Conservation (phyloP, 2,113 vertebrate species). For the Uropsilus gracilis region DNA sequence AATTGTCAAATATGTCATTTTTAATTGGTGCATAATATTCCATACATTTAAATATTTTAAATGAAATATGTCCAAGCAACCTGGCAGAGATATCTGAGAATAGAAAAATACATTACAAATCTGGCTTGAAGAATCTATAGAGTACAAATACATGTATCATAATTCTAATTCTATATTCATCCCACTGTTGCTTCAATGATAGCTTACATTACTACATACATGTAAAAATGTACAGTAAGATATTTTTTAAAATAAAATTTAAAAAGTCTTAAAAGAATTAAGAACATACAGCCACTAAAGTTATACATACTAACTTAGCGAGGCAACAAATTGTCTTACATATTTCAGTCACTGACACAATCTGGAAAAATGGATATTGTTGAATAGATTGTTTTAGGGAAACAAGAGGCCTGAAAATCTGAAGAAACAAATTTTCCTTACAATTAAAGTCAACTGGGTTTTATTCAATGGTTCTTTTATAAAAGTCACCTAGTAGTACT, state of each 20-base stretch:
- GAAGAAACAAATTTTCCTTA: neutral
- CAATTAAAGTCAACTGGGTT: neutral
- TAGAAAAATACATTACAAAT: neutral
- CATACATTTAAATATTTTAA: too few species aligned
- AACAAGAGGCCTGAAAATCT: neutral
- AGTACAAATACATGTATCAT: neutral
- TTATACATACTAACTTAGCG: neutral
- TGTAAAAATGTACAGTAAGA: neutral
- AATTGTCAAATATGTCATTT: too few species aligned
- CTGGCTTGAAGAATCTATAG: neutral
- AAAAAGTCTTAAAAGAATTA: neutral
- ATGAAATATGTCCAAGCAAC: neutral
- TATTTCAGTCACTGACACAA: neutral
- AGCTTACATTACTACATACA: neutral
- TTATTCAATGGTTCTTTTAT: neutral
- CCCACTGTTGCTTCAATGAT: neutral
- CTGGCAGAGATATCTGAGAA: neutral
- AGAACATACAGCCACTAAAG: neutral
- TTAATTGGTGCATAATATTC: too few species aligned
- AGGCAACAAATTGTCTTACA: neutral
- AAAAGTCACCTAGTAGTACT: neutral
- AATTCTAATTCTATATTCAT: constrained; percentile 19
- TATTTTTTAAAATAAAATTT: constrained; percentile 49
- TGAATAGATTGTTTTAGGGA: neutral
- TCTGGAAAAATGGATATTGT: neutral